A percentile compares a stretch with the other conserved stretches of the same genome.
phyloP scores from a whole-genome alignment of 2,797 vertebrate species.

The Chrosomus eos region DNA sequence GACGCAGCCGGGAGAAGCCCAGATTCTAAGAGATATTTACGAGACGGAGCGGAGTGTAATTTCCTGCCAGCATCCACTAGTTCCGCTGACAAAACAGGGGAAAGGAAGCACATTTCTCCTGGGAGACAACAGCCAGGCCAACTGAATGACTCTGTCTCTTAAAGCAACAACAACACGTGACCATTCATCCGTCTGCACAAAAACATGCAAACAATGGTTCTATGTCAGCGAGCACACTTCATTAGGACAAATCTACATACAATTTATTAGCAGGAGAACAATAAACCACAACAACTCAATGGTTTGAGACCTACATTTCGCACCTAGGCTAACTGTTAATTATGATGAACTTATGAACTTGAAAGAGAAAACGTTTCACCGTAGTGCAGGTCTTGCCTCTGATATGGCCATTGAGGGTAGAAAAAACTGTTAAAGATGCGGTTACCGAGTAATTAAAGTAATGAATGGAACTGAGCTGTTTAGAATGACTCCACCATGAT shows the following conservation, averaged over 20 bases:
- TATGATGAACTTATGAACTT: slow-evolving; percentile 2
- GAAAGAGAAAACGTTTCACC: not conserved
- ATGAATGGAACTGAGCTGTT: not conserved
- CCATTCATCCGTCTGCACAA: slow-evolving; percentile 24
- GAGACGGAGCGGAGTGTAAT: slow-evolving; percentile 83
- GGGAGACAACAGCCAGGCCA: slow-evolving; percentile 66
- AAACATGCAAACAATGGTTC: slow-evolving; percentile 39
- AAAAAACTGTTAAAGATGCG: not conserved
- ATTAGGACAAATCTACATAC: slow-evolving; percentile 10
- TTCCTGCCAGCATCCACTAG: slow-evolving; percentile 82
- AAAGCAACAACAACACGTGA: slow-evolving; percentile 56
- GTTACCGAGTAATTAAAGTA: slow-evolving; percentile 1
- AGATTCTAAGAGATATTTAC: slow-evolving; percentile 84
- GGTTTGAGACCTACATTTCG: not conserved
- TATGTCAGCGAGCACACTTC: not conserved
- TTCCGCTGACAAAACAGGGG: slow-evolving; percentile 80
- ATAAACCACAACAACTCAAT: slow-evolving; percentile 1
- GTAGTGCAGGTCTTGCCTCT: not conserved
- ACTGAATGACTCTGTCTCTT: slow-evolving; percentile 60
- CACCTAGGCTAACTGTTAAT: slow-evolving; percentile 1
- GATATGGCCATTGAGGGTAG: not conserved
- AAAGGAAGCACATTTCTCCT: slow-evolving; percentile 81
- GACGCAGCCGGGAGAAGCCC: slow-evolving; percentile 70
- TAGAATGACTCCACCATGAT: not conserved
- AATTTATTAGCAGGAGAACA: slow-evolving; percentile 1